Evolutionary conservation across 2,797 vertebrate genomes (phyloP), one percentile per base, ranked within the genome.

Genomic region (Mormyrops attenuatus): DNA sequence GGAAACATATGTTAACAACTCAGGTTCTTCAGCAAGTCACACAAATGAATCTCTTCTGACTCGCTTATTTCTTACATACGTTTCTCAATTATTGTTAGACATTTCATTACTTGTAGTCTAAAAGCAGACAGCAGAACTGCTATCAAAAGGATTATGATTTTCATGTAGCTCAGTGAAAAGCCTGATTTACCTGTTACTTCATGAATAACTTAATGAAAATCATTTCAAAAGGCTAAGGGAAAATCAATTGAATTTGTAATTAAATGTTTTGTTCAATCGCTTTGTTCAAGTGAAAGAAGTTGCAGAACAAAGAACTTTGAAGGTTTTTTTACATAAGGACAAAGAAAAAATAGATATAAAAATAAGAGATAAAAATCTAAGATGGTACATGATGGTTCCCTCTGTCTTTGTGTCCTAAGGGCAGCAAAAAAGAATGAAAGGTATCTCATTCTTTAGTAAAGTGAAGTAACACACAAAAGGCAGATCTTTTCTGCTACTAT

Each of bases 141-240:
- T 55, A 77, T 90, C 52, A 88, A 77, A 88, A 53, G 86, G 50
- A 88, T 82, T 82, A 88, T 41, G 60, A 17, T 87, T 49, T 77
- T 44, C 52, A 34, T n/a, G 66, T 87, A 13, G 34, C 7, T 55
- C 50, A 26, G 50, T 57, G 44, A 11, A 41, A 55, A 44, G 85
- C 7, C n/a, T 30, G 52, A 80, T 52, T 88, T 55, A 82, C 85
- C 89, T 88, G 13, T 34, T 41, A 38, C 66, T 88, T 90, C 87
- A 88, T 82, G 63, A 89, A 89, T 66, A 89, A 89, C 57, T 73
- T 22, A 69, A 87, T 87, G 89, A 87, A 69, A 73, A 89, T 86
- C 82, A 63, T 44, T 63, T 63, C 47, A 86, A 89, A 89, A 85
- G 26, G 53, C 20, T 26, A 57, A 11, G 26, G 47, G 34, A 89